Evolutionary conservation across 2,113 vertebrate genomes (phyloP).

Genomic region (Cottus gobio): DNA sequence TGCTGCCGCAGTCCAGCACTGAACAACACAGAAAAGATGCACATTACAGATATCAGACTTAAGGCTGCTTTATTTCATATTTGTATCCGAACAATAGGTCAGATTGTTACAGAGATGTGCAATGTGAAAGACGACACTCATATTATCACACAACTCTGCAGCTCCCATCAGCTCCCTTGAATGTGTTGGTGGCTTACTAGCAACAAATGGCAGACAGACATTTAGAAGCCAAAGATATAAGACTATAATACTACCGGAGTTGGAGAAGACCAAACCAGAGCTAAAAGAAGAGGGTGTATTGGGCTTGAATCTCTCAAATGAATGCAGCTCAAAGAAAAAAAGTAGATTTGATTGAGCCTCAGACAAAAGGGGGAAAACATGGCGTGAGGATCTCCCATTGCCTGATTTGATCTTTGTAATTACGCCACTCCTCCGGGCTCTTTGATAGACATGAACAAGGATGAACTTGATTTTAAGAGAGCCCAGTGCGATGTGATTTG

Average conservation of each 20-base stretch:
- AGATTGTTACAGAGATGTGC: background rate
- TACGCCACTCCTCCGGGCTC: background rate
- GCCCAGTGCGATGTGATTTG: background rate
- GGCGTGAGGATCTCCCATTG: background rate
- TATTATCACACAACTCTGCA: background rate
- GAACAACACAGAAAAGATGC: no score
- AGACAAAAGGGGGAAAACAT: background rate
- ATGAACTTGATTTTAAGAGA: background rate
- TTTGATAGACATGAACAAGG: background rate
- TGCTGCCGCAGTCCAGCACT: background rate
- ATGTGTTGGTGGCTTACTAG: background rate
- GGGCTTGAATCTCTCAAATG: background rate
- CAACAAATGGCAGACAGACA: background rate
- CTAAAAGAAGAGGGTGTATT: background rate
- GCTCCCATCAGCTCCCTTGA: background rate
- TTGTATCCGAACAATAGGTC: background rate
- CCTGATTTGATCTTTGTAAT: background rate
- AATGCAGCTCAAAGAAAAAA: background rate
- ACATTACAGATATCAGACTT: background rate
- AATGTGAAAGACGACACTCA: no score
- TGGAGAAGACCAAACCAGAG: background rate
- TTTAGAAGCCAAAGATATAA: background rate
- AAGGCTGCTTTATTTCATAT: background rate
- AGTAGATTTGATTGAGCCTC: background rate
- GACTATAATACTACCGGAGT: background rate